Evolutionary conservation across 2,888 invertebrate species (phyloP), one percentile per base, ranked within the genome.

Genomic region (Drosophila testacea): DNA sequence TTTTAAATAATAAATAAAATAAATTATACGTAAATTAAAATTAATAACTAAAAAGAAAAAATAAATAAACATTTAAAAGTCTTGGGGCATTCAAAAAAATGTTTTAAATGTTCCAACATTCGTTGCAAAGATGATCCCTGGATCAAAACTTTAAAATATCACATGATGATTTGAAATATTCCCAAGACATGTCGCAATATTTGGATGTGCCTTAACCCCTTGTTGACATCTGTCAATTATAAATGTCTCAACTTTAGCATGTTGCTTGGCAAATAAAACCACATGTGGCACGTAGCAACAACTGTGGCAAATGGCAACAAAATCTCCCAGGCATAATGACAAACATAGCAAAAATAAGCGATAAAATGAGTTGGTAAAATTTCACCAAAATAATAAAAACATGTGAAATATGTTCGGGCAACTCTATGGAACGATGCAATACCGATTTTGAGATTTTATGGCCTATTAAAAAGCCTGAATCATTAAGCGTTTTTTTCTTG

Each of bases 381-480:
- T 77, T 83, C 84, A 70, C 84, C 88, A 88, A 83, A 82, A 83
- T 85, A 85, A 83, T 88, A 85, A 88, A 88, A 83, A 84, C 83
- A 83, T 79, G 83, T 88, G 88, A 83, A 83, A 88, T 88, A 83
- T 83, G 83, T 79, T 71, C 85, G 88, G 71, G 69, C 88, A 83
- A 66, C 51, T 71, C 62, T 50, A 54, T 79, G 73, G 68, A 59
- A 73, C 79, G 79, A 73, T 68, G 77, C 88, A 85, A 83, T 85
- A 72, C 77, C 88, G 83, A 83, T 88, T 88, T 88, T 88, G 51
- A 82, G 75, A 88, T 83, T 83, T 83, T 83, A 83, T 83, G 69
- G 86, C 88, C 83, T 88, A 83, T 83, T 88, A 83, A 88, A 83
- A 83, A 83, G 80, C 77, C 80, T 88, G 88, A 83, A 83, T 83